Base-by-base conservation (phyloP, 1,140 invertebrate species). In the Archivesica marissinica region DNA sequence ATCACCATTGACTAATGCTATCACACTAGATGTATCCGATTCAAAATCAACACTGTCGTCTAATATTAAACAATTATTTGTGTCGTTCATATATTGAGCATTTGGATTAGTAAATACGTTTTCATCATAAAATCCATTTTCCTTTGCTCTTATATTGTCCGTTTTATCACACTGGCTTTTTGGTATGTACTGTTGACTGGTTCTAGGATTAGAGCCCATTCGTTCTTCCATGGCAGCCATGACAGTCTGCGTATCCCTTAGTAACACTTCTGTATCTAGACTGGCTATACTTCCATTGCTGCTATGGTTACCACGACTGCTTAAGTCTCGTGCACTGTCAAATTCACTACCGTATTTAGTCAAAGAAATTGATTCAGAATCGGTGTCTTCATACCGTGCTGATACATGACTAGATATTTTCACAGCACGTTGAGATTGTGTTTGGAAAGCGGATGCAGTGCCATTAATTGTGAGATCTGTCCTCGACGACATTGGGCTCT, bases 161-260 rank as follows among this genome's bases (percentile, higher is more conserved):
- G 85, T 41, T 30, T 41, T 47, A 74, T 86, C 52, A 35, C 74
- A 75, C 68, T 86, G 80, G 9, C 85, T 66, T 30, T 25, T 28
- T 47, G 28, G 4, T 17, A 30, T 44, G 15, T 4, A 13, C 39
- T 61, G 41, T 39, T 79, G 33, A 54, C 54, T 44, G 23, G 54
- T 17, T 52, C 50, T 39, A 74, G 83, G 56, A 54, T 79, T 75
- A 56, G 86, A 79, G 52, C 81, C 86, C 82, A 94, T 93, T 41
- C 95, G 89, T 17, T 94, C 94, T 86, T 95, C 94, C 90, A 95
- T 94, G 41, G 95, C 95, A 52, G 94, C 93, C 87, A 95, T 94
- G 68, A 95, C 94, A 87, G 93, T 93, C 88, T 95, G 94, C 50
- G 95, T 95, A 70, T 95, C 94, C 47, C 93, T 93, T 13, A 95